phyloP scores from a whole-genome alignment of 2,113 vertebrate genomes.

The Epinephelus fuscoguttatus region DNA sequence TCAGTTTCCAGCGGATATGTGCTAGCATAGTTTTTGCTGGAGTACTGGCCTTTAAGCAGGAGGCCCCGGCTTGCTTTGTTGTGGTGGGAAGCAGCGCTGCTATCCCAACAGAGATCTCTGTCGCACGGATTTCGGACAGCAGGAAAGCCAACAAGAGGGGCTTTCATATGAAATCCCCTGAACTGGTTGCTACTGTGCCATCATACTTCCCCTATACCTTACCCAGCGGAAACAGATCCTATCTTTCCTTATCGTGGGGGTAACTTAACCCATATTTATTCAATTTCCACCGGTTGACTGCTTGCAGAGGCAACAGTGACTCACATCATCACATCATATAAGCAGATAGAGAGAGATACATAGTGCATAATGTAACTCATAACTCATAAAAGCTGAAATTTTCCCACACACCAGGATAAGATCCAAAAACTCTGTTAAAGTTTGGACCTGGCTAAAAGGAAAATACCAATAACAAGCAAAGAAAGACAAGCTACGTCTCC shows the following conservation, averaged over 20 bases:
- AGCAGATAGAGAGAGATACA: conserved; percentile 40
- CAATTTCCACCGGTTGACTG: conserved; percentile 55
- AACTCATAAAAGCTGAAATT: conserved; percentile 7
- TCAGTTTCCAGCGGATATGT: conserved; percentile 67
- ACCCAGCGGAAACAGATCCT: conserved; percentile 68
- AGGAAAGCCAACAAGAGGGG: conserved; percentile 73
- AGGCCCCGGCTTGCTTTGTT: conserved; percentile 65
- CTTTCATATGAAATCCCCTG: conserved; percentile 70
- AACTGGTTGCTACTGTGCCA: conserved; percentile 59
- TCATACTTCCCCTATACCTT: conserved; percentile 58
- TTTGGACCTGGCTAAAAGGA: background rate
- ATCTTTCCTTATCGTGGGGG: conserved; percentile 60
- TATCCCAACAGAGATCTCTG: conserved; percentile 75
- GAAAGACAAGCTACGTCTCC: conserved; percentile 19
- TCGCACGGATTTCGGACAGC: conserved; percentile 55
- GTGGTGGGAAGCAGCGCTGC: conserved; percentile 66
- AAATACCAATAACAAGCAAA: conserved; percentile 1
- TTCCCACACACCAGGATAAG: conserved; percentile 21
- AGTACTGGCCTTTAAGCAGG: conserved; percentile 55
- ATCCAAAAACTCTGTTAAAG: background rate
- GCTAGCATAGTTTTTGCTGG: conserved; percentile 40
- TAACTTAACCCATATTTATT: conserved; percentile 71
- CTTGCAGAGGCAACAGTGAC: conserved; percentile 64
- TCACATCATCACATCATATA: conserved; percentile 69
- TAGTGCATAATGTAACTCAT: conserved; percentile 1